These are phyloP conservation scores for Acleris cristana DNA, from an alignment of 2,888 invertebrate species.

Conservation along the genomic window DNA sequence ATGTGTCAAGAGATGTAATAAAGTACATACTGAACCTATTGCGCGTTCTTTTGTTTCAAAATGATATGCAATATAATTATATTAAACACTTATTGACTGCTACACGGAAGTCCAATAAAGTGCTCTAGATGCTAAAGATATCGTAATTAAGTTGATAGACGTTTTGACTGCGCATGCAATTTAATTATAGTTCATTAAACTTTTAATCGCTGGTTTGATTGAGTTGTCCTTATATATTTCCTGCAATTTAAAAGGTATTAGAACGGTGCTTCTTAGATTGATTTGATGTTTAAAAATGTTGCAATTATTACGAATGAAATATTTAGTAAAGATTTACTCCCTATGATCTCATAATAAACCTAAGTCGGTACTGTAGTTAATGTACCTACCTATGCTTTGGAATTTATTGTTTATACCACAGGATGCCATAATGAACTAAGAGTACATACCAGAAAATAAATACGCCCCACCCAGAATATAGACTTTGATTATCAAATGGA, in stretches of 20 bases:
- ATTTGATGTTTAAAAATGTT: neutral
- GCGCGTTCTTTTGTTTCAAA: neutral
- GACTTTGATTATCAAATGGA: too few relatives aligned
- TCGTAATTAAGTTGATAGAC: slow-evolving; percentile 20
- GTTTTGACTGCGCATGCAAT: slow-evolving; percentile 34
- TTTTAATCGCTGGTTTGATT: slow-evolving; percentile 25
- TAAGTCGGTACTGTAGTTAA: too few relatives aligned
- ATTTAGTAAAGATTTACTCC: too few relatives aligned
- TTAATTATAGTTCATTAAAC: slow-evolving; percentile 36
- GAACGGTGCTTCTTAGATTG: neutral
- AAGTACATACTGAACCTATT: neutral
- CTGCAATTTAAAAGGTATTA: neutral
- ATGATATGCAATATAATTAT: slow-evolving; percentile 9
- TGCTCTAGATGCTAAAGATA: slow-evolving; percentile 29
- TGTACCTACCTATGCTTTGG: too few relatives aligned
- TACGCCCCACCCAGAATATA: too few relatives aligned
- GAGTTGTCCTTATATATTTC: slow-evolving; percentile 20
- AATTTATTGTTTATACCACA: too few relatives aligned
- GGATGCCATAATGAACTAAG: too few relatives aligned
- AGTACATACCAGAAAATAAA: too few relatives aligned
- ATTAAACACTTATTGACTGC: slow-evolving; percentile 13
- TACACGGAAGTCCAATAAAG: slow-evolving; percentile 30
- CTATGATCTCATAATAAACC: too few relatives aligned
- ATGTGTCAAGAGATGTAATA: too few relatives aligned
- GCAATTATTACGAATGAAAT: neutral